Evolutionary conservation across 2,113 vertebrate species (phyloP).

Genomic region (Ptyas mucosa): DNA sequence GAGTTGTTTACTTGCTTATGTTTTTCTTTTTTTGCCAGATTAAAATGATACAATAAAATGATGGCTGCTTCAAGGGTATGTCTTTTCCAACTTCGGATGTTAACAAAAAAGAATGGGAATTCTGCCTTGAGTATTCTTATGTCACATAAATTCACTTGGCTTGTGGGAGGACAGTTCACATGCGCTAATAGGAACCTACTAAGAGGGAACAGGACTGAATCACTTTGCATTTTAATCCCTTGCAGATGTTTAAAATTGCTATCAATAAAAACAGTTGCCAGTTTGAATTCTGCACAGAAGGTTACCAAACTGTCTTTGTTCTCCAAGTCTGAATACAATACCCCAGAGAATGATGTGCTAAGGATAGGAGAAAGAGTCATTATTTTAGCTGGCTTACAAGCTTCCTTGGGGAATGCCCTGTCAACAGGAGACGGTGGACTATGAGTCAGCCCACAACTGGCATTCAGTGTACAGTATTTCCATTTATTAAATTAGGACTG

Average conservation of each 20-base stretch:
- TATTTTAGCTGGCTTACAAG: background rate
- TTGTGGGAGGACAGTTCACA: background rate
- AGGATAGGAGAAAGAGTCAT: background rate
- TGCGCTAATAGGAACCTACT: background rate
- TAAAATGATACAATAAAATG: background rate
- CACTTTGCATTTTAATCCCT: background rate
- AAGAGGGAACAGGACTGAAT: background rate
- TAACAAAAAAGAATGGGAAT: background rate
- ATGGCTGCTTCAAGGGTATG: background rate
- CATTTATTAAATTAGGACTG: background rate
- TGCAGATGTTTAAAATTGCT: background rate
- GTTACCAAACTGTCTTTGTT: background rate
- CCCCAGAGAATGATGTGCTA: background rate
- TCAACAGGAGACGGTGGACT: background rate
- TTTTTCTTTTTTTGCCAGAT: background rate
- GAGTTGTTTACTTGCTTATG: background rate
- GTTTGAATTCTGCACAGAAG: background rate
- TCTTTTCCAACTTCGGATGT: background rate
- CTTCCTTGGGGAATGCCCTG: background rate
- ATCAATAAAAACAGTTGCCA: background rate
- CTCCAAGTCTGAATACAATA: background rate
- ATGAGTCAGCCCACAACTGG: background rate
- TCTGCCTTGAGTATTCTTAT: background rate
- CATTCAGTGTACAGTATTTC: background rate
- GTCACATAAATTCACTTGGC: background rate